Evolutionary conservation across 2,888 invertebrate species (phyloP), one percentile per base, ranked within the genome.

Genomic region (Pomacea canaliculata): DNA sequence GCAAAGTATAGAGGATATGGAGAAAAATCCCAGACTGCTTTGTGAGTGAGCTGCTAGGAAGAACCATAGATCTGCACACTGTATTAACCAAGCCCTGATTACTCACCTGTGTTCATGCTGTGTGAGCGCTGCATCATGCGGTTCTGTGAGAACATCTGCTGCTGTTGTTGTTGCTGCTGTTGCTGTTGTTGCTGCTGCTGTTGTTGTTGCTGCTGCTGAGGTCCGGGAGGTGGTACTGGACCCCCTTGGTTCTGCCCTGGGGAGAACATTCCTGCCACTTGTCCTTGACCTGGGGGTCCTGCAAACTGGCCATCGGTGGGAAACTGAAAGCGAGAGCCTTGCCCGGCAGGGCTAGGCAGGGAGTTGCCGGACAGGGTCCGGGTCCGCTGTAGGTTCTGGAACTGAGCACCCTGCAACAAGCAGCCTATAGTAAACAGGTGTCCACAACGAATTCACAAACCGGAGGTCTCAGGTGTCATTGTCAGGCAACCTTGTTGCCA

Each of bases 131-230:
- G 88, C 83, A 86, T 80, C 81, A 81, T 82, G 78, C 83, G 80
- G 73, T 83, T 83, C 73, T 85, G 83, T 65, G 80, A 79, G 71
- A 83, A 84, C 85, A 94, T 90, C 86, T 94, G 92, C 90, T 93
- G 92, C 86, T 92, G 92, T 84, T 85, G 91, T 86, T 83, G 90
- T 88, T 84, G 91, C 72, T 86, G 86, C 76, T 84, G 85, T 59
- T 81, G 82, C 51, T 56, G 51, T 16, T 56, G 51, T 88, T 84
- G 91, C 71, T 86, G 86, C 75, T 84, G 85, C 62, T 83, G 90
- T 88, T 84, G 91, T 71, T 86, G 86, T 88, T 84, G 91, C 73
- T 86, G 86, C 76, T 84, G 85, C 62, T 81, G 82, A 49, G 63
- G 10, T 63, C n/a, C 63, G 2, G 83, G 16, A 79, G 79, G 56